A percentile compares a stretch with the other conserved stretches of the same genome.
phyloP scores from a whole-genome alignment of 1,140 invertebrate species.

The Batillaria attramentaria region DNA sequence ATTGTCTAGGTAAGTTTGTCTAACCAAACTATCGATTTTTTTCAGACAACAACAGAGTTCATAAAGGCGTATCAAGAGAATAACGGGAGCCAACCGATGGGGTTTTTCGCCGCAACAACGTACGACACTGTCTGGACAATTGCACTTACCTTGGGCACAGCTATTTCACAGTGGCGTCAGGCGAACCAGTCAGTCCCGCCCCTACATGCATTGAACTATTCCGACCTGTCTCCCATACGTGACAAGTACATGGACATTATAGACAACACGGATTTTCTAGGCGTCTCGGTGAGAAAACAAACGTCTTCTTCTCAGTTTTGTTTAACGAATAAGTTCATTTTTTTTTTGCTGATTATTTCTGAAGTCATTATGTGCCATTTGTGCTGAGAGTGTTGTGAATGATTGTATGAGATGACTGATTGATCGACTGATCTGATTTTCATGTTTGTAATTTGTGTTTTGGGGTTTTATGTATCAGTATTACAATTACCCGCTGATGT shows the following conservation, averaged over 20 bases:
- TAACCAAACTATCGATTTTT: constrained; percentile 39
- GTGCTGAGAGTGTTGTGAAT: too few relatives aligned
- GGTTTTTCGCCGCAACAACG: constrained; percentile 81
- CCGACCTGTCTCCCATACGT: constrained; percentile 79
- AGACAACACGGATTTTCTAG: constrained; percentile 66
- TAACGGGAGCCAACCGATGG: constrained; percentile 73
- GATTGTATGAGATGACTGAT: too few relatives aligned
- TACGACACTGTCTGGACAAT: constrained; percentile 94
- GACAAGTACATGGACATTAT: constrained; percentile 80
- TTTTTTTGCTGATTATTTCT: too few relatives aligned
- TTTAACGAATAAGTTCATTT: too few relatives aligned
- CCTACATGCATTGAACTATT: constrained; percentile 81
- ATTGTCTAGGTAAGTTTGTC: too few relatives aligned
- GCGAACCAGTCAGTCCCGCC: constrained; percentile 54
- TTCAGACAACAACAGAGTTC: constrained; percentile 82
- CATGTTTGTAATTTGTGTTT: too few relatives aligned
- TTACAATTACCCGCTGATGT: too few relatives aligned
- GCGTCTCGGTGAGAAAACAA: constrained; percentile 20
- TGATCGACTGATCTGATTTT: too few relatives aligned
- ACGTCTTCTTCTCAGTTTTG: constrained; percentile 12
- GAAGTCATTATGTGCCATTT: too few relatives aligned
- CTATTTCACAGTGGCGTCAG: constrained; percentile 52
- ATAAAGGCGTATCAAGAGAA: constrained; percentile 75
- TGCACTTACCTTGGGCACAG: constrained; percentile 79
- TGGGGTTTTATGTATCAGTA: too few relatives aligned